Base-by-base conservation (phyloP, 2,888 invertebrate genomes). In the Agonopterix heracliana region DNA sequence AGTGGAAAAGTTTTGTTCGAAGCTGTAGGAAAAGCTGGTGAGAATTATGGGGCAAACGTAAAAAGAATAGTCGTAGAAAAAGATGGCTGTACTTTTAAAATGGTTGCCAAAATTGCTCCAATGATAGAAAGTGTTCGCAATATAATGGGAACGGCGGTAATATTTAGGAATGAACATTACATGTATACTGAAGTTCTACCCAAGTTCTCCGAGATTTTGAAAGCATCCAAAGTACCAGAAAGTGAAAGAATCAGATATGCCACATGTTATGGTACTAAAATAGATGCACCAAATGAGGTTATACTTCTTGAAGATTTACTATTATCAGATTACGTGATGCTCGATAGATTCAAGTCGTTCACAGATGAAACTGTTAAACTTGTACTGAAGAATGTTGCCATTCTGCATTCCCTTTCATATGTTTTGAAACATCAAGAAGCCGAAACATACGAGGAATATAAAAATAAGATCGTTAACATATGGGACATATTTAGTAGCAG, bases 71-170 rank as follows among this genome's bases (percentile, higher is more conserved):
- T 26, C 13, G 49, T 11, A 2, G 12, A 41, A 9, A 42, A 36
- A 36, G 36, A 36, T 42, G 42, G 26, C 9, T 26, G 12, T 3
- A 45, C 54, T n/a, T 64, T 73, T 46, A 61, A 59, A 12, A 67
- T 80, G 56, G 60, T 81, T 7, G 76, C 66, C 0, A 81, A 81
- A 59, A 55, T 78, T n/a, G 75, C 78, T 5, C 66, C 74, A 1
- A 17, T 53, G 0, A 3, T 43, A 0, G 66, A 66, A 52, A 2
- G 47, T n/a, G 2, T 55, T 0, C 54, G 69, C 54, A 8, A 44
- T 3, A 9, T 45, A 9, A 48, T 50, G 41, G 56, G 57, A 0
- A 60, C 59, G 9, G 48, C 14, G 7, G 0, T 44, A 2, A 3
- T 63, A 14, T 72, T 70, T 43, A 53, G 46, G 3, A 77, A 73